phyloP scores from a whole-genome alignment of 2,888 invertebrate genomes.

The Clivina fossor region DNA sequence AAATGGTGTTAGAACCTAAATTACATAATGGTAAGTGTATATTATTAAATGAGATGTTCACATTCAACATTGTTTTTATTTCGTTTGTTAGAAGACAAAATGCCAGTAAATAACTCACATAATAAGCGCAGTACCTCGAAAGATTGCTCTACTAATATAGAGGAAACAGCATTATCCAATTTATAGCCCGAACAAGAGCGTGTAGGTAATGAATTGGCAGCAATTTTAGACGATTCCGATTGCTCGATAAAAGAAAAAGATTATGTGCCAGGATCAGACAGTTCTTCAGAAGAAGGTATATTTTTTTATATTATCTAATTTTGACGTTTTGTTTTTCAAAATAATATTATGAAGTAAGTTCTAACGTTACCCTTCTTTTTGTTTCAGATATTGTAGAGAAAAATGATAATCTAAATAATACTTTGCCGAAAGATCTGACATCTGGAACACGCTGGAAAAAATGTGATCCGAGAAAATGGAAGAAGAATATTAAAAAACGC shows the following conservation, averaged over 20 bases:
- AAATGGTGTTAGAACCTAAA: too few species aligned
- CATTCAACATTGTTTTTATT: too few species aligned
- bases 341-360: not conserved
- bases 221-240: constrained; percentile 13
- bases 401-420: constrained; percentile 9
- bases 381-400: constrained; percentile 2
- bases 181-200: too few species aligned
- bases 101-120: too few species aligned
- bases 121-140: too few species aligned
- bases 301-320: not conserved
- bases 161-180: too few species aligned
- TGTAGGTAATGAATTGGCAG: too few species aligned
- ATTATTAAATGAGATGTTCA: too few species aligned
- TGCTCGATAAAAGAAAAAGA: constrained; percentile 12
- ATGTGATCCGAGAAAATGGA: constrained; percentile 21
- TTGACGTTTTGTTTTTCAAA: not conserved
- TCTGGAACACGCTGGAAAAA: constrained; percentile 21
- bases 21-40: too few species aligned
- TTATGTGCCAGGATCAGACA: constrained; percentile 9
- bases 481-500: constrained; percentile 16
- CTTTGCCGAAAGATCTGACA: constrained; percentile 8
- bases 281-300: not conserved
- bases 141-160: too few species aligned
- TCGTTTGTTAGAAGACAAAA: too few species aligned
- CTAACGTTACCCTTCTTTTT: not conserved